Evolutionary conservation across 2,888 invertebrate genomes (phyloP).

Genomic region (Loripinus fragilis): DNA sequence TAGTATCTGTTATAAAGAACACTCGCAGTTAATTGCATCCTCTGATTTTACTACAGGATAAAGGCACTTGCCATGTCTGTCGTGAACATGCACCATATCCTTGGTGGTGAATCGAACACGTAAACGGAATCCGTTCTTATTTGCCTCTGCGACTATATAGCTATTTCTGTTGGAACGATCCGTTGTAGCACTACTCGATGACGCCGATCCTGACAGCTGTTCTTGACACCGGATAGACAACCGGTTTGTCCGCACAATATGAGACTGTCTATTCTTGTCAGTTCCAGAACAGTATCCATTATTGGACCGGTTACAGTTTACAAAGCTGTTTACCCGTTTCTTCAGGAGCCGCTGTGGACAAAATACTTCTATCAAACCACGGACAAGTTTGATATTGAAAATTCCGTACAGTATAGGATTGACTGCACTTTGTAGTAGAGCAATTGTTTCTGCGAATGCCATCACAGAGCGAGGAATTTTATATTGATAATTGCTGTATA

Average conservation of each 20-base stretch:
- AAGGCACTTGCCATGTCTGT: constrained; percentile 49
- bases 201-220: constrained; percentile 32
- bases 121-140: constrained; percentile 75
- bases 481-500: constrained; percentile 82
- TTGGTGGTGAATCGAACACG: constrained; percentile 74
- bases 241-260: constrained; percentile 15
- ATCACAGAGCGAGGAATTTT: constrained; percentile 77
- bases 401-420: constrained; percentile 84
- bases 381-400: constrained; percentile 82
- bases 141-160: constrained; percentile 73
- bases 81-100: constrained; percentile 58
- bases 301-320: constrained; percentile 34
- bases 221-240: constrained; percentile 17
- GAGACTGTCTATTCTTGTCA: constrained; percentile 27
- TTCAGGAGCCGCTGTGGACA: constrained; percentile 60
- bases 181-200: constrained; percentile 61
- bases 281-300: constrained; percentile 40
- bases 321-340: constrained; percentile 48
- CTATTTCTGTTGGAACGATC: constrained; percentile 46
- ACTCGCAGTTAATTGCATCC: constrained; percentile 18
- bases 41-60: constrained; percentile 29
- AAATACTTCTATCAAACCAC: constrained; percentile 72
- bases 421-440: constrained; percentile 82
- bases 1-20: constrained; percentile 28
- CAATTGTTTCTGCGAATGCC: constrained; percentile 82